phyloP scores from a whole-genome alignment of 2,888 invertebrate genomes.

The Clepsis dumicolana region DNA sequence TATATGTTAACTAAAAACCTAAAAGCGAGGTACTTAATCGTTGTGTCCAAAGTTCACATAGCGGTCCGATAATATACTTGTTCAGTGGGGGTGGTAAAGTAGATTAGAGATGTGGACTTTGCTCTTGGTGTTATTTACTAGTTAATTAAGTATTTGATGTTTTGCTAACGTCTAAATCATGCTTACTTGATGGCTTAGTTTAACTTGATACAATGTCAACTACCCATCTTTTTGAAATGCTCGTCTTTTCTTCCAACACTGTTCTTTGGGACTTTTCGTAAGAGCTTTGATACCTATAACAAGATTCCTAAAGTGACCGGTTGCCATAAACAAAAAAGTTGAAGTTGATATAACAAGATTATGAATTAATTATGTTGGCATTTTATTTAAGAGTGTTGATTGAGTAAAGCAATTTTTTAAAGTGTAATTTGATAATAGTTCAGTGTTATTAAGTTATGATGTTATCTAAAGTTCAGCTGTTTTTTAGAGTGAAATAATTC shows the following conservation, averaged over 20 bases:
- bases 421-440: not conserved
- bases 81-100: not conserved
- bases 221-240: no score
- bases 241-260: no score
- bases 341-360: no score
- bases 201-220: no score
- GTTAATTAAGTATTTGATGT: not conserved
- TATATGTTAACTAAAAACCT: not conserved
- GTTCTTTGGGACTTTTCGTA: no score
- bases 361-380: no score
- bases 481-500: no score
- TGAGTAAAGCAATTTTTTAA: no score
- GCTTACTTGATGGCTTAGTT: not conserved
- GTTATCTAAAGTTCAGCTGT: not conserved
- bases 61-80: not conserved
- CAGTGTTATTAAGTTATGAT: not conserved
- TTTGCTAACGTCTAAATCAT: not conserved
- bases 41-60: conserved; percentile 56
- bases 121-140: not conserved
- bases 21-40: not conserved
- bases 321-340: no score
- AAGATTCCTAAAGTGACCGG: no score
- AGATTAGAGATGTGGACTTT: conserved; percentile 2
- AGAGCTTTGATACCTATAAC: no score
- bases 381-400: no score